Base-by-base conservation (phyloP, 2,113 vertebrate species). In the Polypterus senegalus region DNA sequence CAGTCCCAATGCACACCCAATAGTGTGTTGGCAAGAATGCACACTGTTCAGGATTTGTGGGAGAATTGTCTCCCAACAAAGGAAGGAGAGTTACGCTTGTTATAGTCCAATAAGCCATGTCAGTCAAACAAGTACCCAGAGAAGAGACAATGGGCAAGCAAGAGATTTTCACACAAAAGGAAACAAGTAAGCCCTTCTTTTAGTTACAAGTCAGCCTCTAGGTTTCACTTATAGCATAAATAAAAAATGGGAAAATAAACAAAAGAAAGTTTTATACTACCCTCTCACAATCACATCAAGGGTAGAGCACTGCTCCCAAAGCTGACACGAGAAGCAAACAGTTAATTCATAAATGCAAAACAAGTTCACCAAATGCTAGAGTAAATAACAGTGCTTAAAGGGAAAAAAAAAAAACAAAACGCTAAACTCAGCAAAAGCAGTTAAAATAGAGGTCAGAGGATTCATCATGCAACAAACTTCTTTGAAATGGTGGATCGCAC, bases 161-260 rank as follows among this genome's bases (percentile, higher is more conserved):
- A 91, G 93, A 93, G 94, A 86, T 92, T 90, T 89, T 84, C 85
- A 88, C 89, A 98, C 94, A 98, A 98, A 93, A 91, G 89, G 83
- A 88, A 96, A 98, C 96, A 97, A 97, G 94, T 90, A 92, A 95
- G 92, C 89, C 92, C 89, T 92, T 94, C 93, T 98, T 93, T 97
- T 90, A 90, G 92, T 83, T 82, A 92, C 88, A 92, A 92, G 90
- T 91, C 90, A 89, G 92, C 85, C 86, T 87, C 81, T 80, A 92
- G 88, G 87, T 85, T 94, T 89, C 89, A 86, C 80, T 73, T 85
- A 87, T 86, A 86, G 81, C 88, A 93, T 89, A 91, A 90, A 89
- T 91, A 85, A 87, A 88, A 89, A 74, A 65, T 68, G 68, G 78
- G 78, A 89, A 86, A 92, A 92, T 89, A 93, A 94, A 92, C 87